Base-by-base conservation (phyloP, 2,113 vertebrate genomes). In the Phaethornis superciliosus region DNA sequence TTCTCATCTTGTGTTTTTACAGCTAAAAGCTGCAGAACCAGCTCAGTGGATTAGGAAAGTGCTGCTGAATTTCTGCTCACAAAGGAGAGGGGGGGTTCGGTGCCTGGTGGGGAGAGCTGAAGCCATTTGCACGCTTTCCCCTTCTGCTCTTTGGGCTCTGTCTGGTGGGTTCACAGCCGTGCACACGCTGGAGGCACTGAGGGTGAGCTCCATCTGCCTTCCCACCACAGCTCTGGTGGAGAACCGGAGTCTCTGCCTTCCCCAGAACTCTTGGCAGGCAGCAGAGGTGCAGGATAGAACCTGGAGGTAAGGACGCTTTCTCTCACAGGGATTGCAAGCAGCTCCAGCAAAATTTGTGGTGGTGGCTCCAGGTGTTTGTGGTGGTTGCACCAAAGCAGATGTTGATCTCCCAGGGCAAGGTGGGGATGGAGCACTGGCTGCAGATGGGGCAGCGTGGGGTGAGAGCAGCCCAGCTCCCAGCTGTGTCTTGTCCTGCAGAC, bases 41-140 rank as follows among this genome's bases (percentile, higher is more conserved):
- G 19, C 12, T 62, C n/a, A 44, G 46, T 82, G 32, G 1, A 0
- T 62, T 62, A 16, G 59, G 28, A 42, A 89, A 47, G 15, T 3
- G 32, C 14, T 71, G 47, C 64, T 63, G 59, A 54, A 26, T 67
- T 55, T 74, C 74, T 70, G 60, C 32, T 52, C 1, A 0, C 49
- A 17, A 77, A 46, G 51, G 32, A 77, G 68, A 12, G 0, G 1
- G 12, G 9, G 30, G 27, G 8, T 54, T 88, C 0, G 0, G 30
- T 54, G 51, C 42, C 17, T 58, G 54, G 9, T 40, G 35, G 35
- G 35, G 27, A 33, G 75, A 75, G 35, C 76, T 67, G 51, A 85
- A 69, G 55, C n/a, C 10, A 20, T 69, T 74, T 58, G 32, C 21
- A 49, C 7, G 0, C 42, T 59, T 62, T 62, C 10, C 11, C 51